These are phyloP conservation scores for Parapsyche elsis DNA, from an alignment of 1,140 invertebrate species.

Conservation along the genomic window DNA sequence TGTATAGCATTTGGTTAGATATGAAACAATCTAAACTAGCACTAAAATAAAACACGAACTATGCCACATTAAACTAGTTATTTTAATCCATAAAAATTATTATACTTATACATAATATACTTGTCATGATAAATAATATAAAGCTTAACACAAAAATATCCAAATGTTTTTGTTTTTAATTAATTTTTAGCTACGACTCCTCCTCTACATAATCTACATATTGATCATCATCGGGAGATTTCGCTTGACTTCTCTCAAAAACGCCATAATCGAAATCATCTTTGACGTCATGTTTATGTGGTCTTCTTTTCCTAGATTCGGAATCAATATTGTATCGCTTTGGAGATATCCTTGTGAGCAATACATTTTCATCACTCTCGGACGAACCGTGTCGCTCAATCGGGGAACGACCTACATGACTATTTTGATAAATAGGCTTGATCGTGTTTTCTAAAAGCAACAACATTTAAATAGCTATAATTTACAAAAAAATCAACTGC, in stretches of 20 bases:
- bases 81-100: too few relatives aligned
- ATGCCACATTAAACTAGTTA: too few relatives aligned
- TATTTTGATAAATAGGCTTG: background rate
- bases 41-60: too few relatives aligned
- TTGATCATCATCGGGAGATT: constrained; percentile 34
- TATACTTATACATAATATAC: too few relatives aligned
- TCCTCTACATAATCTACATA: constrained; percentile 34
- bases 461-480: background rate
- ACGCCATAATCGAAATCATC: constrained; percentile 41
- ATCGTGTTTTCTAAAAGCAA: background rate
- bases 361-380: constrained; percentile 38
- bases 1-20: too few relatives aligned
- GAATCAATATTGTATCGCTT: constrained; percentile 33
- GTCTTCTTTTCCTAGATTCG: constrained; percentile 36
- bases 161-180: too few relatives aligned
- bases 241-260: background rate
- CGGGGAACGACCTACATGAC: too few relatives aligned
- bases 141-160: too few relatives aligned
- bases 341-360: constrained; percentile 46
- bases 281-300: constrained; percentile 38
- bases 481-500: background rate
- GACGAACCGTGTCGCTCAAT: constrained; percentile 9
- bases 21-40: too few relatives aligned
- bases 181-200: background rate
- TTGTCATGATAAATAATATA: too few relatives aligned